Evolutionary conservation across 53 echinoderm and acorn worm genomes (phyloP), one percentile per base, ranked within the genome.

Genomic region (Zoroaster sp.): DNA sequence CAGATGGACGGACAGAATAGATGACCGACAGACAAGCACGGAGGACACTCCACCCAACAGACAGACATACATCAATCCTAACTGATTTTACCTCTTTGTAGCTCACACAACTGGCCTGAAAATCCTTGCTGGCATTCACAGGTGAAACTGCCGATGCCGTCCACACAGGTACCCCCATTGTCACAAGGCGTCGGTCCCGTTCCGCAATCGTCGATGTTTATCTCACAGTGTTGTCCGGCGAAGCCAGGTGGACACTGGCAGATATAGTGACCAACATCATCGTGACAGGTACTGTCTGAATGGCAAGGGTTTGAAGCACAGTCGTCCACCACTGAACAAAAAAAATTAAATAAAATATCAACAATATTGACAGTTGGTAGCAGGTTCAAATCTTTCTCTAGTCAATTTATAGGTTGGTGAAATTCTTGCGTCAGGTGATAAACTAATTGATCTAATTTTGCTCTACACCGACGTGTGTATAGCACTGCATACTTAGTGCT

Each of bases 141-240:
- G 17, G 52, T 52, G 65, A 75, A 92, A 42, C 40, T 78, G 25
- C 20, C 83, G 35, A 83, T 35, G 5, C 75, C 83, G 41, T 92
- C 92, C 33, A 66, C 51, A 40, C 92, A 92, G 13, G 76, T 85
- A 33, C 83, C 92, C 20, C 83, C 92, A 69, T 92, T 89, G 40
- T 83, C 83, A 43, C 92, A 92, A 10, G 86, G 91, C 4, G 74
- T 32, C 4, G 73, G 39, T 25, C n/a, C n/a, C n/a, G 55, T 75
- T 18, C 80, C 47, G 53, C 92, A 92, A 75, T 89, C 89, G 35
- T 92, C 92, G 3, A 83, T 74, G 42, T 92, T 92, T 69, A 74
- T 78, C 47, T 67, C 37, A 33, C 92, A 92, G 31, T 73, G 82
- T 14, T 43, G 83, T 32, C 92, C 92, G 21, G 55, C 59, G 47